Conservation (phyloP, 2,797 vertebrate genomes). For the Cephalopachus bancanus region DNA sequence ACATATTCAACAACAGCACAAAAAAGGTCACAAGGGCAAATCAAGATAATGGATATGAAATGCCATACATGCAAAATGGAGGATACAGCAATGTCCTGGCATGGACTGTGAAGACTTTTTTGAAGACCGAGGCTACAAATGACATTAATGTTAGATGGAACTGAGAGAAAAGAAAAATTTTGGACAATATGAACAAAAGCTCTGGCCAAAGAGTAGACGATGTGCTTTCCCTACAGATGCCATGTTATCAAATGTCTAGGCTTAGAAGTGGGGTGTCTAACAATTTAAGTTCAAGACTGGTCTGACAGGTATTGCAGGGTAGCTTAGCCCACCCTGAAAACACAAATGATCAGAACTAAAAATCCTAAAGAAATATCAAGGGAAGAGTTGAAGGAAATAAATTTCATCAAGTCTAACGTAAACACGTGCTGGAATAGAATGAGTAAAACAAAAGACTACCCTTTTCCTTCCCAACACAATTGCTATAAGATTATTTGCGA, state of each 20-base stretch:
- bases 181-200: not conserved
- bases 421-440: not conserved
- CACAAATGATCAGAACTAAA: not conserved
- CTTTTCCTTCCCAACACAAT: not conserved
- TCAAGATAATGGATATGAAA: not conserved
- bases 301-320: not conserved
- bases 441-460: not conserved
- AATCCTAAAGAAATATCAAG: constrained; percentile 13
- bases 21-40: not conserved
- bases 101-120: not conserved
- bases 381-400: not conserved
- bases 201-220: not conserved
- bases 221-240: not conserved
- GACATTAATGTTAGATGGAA: not conserved
- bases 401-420: not conserved
- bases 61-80: not conserved
- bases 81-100: not conserved
- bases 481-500: not conserved
- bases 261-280: not conserved
- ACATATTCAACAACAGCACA: not conserved
- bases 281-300: not conserved
- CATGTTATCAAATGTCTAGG: not conserved
- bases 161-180: not conserved
- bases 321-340: not conserved
- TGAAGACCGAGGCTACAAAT: not conserved